Evolutionary conservation across 2,113 vertebrate species (phyloP).

Genomic region (Tragelaphus buxtoni): DNA sequence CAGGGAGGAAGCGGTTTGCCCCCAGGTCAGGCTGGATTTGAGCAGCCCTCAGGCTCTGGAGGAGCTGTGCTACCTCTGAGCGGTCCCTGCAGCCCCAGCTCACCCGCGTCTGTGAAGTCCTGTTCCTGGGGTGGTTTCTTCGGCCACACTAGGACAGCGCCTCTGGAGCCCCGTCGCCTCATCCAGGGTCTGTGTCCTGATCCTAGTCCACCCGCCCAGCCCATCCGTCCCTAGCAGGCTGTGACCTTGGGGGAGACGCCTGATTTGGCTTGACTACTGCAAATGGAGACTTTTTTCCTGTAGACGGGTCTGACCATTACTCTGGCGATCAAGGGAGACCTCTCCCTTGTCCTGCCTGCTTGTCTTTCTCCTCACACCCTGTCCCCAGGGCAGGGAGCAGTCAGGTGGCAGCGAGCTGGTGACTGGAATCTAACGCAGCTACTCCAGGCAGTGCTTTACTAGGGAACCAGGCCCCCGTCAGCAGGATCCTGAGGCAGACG

Average conservation of each 20-base stretch:
- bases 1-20: neutral
- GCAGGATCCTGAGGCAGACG: neutral
- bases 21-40: neutral
- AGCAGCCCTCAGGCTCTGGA: neutral
- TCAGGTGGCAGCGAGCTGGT: neutral
- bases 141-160: neutral
- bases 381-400: neutral
- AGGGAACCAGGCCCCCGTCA: neutral
- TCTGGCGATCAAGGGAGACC: neutral
- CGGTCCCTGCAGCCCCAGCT: neutral
- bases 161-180: neutral
- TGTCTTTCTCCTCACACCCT: neutral
- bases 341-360: neutral
- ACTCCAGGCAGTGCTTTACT: neutral
- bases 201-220: neutral
- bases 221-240: neutral
- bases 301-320: neutral
- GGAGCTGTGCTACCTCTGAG: neutral
- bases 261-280: neutral
- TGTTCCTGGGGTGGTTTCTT: neutral
- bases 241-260: neutral
- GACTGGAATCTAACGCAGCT: neutral
- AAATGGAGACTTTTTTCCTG: neutral
- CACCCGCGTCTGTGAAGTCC: fast-evolving
- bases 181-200: neutral